Base-by-base conservation (phyloP, 2,888 invertebrate species). In the Abscondita cerata region DNA sequence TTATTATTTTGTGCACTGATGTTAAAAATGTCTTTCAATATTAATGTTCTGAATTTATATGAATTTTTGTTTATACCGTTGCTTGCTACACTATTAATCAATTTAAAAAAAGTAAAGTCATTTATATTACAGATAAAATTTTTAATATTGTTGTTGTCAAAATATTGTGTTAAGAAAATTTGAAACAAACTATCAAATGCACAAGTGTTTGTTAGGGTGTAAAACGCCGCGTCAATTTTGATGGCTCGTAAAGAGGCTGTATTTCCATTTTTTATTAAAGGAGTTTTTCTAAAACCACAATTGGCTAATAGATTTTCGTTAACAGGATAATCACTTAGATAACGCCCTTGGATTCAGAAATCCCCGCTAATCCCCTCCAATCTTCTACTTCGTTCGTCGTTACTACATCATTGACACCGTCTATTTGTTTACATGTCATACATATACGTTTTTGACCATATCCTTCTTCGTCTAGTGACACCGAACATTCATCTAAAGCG, bases 381-480 rank as follows among this genome's bases (percentile, higher is more conserved):
- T 48, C 31, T 25, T 48, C 48, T 13, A 48, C 31, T 48, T 48
- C 48, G 12, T 40, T 25, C 11, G 15, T 25, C 20, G 41, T 19
- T 18, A 40, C 5, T 40, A 20, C 8, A 16, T 48, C 13, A 6
- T 48, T 25, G 6, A 13, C 20, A 48, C 31, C 13, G 13, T 18
- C 13, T 19, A 6, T 48, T 25, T n/a, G n/a, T 20, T 48, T 18
- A 48, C 48, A 48, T 13, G 4, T 48, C 12, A 19, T 16, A 20
- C 53, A 53, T 53, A 53, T 41, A 6, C 53, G 1, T 25, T 41
- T 20, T 41, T 53, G 41, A 1, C 41, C 38, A 18, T 53, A 53
- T 19, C 52, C 52, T 41, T 52, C 59, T 31, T 59, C 59, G 15
- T 34, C 50, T 13, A 50, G 11, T 13, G 51, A 18, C 18, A 12